phyloP scores from a whole-genome alignment of 2,797 vertebrate genomes.

The Catamblyrhynchus diadema region DNA sequence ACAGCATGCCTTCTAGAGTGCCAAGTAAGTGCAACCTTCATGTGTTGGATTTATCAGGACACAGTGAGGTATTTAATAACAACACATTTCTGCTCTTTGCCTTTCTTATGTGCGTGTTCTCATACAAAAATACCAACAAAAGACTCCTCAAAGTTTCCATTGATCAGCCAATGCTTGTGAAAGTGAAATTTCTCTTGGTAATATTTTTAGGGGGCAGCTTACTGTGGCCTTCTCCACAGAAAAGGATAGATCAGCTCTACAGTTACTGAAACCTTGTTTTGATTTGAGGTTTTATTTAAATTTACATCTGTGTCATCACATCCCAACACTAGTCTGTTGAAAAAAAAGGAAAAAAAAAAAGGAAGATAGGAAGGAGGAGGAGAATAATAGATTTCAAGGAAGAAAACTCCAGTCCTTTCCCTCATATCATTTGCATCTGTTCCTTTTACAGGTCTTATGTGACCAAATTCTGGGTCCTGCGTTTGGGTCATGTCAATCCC shows the following conservation, averaged over 20 bases:
- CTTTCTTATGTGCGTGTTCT: neutral
- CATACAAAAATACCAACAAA: slow-evolving; percentile 11
- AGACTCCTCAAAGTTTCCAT: neutral
- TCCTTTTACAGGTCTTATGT: neutral
- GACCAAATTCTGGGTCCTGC: neutral
- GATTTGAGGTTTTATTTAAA: neutral
- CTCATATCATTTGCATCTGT: neutral
- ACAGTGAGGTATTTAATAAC: slow-evolving; percentile 16
- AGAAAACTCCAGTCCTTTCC: neutral
- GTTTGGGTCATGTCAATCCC: neutral
- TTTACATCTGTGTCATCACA: neutral
- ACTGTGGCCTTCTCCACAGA: neutral
- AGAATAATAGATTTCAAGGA: neutral
- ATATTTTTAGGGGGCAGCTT: neutral
- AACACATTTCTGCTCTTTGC: slow-evolving; percentile 3
- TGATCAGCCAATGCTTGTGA: neutral
- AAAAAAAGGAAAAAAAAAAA: accelerated
- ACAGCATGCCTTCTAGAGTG: neutral
- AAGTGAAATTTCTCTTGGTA: neutral
- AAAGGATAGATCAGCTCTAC: neutral
- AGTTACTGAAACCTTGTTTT: neutral
- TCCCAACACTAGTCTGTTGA: neutral
- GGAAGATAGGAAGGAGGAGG: neutral
- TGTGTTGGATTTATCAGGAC: neutral
- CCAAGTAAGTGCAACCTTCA: neutral